Conservation (phyloP, 1,140 invertebrate species). For the Tachypleus tridentatus region DNA sequence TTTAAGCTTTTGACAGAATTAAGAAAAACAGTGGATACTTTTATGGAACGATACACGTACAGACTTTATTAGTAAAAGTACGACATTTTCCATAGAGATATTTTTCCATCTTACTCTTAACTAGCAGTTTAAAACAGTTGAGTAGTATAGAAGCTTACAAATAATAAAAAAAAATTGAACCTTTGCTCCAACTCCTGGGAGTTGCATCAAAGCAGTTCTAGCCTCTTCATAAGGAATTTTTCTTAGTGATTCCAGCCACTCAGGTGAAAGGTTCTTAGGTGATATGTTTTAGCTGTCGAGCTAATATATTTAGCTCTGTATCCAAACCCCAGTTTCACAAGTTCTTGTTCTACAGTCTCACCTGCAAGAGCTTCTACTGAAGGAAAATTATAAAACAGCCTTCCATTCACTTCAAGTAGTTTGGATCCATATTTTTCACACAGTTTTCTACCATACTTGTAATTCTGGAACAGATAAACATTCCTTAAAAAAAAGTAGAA, state of each 20-base stretch:
- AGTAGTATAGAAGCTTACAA: no score
- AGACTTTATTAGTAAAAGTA: no score
- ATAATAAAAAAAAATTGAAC: constrained; percentile 6
- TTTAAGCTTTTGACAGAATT: no score
- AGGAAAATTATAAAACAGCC: constrained; percentile 68
- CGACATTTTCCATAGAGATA: no score
- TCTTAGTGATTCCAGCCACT: constrained; percentile 58
- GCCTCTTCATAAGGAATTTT: constrained; percentile 57
- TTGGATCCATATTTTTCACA: constrained; percentile 65
- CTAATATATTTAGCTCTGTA: constrained; percentile 80
- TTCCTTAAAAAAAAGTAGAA: no score
- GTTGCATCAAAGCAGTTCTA: constrained; percentile 53
- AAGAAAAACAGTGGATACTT: no score
- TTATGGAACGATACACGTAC: no score
- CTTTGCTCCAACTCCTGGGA: constrained; percentile 63
- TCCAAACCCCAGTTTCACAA: constrained; percentile 74
- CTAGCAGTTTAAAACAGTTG: no score
- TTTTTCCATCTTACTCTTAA: no score
- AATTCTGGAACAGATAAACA: constrained; percentile 46
- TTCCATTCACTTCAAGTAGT: constrained; percentile 52
- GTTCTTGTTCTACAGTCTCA: constrained; percentile 48
- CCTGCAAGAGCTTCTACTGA: constrained; percentile 47
- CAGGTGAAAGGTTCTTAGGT: constrained; percentile 47
- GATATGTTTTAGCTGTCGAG: constrained; percentile 54
- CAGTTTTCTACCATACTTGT: constrained; percentile 79